Conservation (phyloP, 2,113 vertebrate genomes). For the Falcunculus frontatus region DNA sequence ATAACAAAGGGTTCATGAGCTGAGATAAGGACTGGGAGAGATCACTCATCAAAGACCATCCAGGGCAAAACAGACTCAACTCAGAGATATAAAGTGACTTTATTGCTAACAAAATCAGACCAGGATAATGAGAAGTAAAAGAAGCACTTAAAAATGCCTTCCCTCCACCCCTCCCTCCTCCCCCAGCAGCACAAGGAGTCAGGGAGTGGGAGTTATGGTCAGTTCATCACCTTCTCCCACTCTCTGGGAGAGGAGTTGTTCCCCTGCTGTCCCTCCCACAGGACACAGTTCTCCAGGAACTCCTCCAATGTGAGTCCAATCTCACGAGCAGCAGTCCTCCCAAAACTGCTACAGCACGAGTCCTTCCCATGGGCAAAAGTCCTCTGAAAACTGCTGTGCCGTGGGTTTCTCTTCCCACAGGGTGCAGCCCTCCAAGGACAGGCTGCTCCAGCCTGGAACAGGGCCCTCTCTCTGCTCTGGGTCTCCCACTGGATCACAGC, state of each 20-base stretch:
- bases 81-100: not conserved
- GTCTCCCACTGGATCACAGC: not conserved
- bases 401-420: not conserved
- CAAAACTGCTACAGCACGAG: not conserved
- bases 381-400: too few relatives aligned
- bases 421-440: not conserved
- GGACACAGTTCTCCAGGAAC: not conserved
- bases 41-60: accelerated
- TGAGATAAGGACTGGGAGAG: not conserved
- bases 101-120: not conserved
- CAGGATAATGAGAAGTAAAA: not conserved
- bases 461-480: too few relatives aligned
- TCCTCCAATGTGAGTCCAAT: not conserved
- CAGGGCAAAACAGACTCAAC: not conserved
- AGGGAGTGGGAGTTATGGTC: not conserved
- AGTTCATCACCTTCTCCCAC: not conserved
- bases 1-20: too few relatives aligned
- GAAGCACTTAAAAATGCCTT: not conserved
- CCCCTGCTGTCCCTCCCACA: not conserved
- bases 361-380: accelerated
- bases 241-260: not conserved
- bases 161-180: not conserved
- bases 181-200: accelerated
- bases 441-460: not conserved
- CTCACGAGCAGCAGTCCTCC: not conserved